Evolutionary conservation across 2,113 vertebrate species (phyloP).

Genomic region (Glaucomys volans): DNA sequence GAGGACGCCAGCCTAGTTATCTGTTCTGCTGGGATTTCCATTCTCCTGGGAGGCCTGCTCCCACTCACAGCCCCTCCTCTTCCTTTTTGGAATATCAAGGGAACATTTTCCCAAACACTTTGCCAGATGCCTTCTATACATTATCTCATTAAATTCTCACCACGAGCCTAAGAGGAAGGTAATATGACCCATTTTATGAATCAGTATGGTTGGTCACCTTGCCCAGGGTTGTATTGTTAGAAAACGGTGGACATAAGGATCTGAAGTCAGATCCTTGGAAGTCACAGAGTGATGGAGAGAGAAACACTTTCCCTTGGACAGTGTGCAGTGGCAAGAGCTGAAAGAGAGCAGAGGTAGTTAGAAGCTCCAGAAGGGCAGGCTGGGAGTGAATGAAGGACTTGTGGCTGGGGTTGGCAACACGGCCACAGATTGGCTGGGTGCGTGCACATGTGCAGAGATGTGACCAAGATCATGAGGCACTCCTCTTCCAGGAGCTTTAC

Average conservation of each 20-base stretch:
- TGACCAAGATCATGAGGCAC: too few relatives aligned
- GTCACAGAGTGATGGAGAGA: neutral
- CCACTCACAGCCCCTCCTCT: neutral
- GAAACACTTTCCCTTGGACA: neutral
- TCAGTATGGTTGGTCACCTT: neutral
- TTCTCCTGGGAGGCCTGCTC: neutral
- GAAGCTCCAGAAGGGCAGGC: neutral
- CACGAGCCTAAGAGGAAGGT: neutral
- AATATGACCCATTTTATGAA: neutral
- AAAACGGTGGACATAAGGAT: neutral
- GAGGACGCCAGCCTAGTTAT: neutral
- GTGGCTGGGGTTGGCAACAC: fast-evolving
- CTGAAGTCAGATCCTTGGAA: neutral
- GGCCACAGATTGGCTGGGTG: neutral
- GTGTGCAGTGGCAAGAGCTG: neutral
- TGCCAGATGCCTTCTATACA: neutral
- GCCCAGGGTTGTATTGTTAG: neutral
- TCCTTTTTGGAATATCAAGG: neutral
- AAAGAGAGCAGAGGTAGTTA: neutral
- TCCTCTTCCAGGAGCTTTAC: neutral
- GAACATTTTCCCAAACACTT: neutral
- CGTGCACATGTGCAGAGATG: neutral
- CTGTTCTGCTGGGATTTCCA: fast-evolving
- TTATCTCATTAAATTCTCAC: slow-evolving; percentile 40
- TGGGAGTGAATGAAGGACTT: neutral